Percentiles rank a stretch among this genome's conserved stretches.
These are phyloP conservation scores for Nymphalis c-album DNA, from an alignment of 2,888 invertebrate species.

Conservation along the genomic window DNA sequence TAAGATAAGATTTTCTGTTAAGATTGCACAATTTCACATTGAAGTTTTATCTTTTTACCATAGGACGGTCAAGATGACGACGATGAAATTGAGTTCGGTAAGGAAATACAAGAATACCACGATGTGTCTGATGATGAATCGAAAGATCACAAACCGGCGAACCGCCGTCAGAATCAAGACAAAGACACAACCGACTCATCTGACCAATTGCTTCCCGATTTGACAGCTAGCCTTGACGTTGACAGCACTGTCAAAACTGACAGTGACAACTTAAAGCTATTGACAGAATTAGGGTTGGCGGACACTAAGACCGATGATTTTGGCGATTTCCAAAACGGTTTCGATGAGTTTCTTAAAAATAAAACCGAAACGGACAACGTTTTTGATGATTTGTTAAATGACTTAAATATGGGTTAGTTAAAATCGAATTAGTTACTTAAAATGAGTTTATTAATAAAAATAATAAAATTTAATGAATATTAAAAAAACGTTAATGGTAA, in stretches of 20 bases:
- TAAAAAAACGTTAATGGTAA: no score
- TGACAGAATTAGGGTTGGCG: conserved; percentile 81
- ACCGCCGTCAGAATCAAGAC: conserved; percentile 64
- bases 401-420: conserved; percentile 48
- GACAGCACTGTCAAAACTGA: conserved; percentile 33
- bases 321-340: conserved; percentile 74
- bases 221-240: conserved; percentile 48
- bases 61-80: conserved; percentile 79
- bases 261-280: conserved; percentile 61
- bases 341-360: conserved; percentile 55
- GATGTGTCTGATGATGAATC: conserved; percentile 65
- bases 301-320: conserved; percentile 71
- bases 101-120: conserved; percentile 74
- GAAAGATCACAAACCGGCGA: conserved; percentile 66
- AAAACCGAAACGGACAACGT: conserved; percentile 61
- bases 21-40: no score
- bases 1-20: no score
- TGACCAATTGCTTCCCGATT: conserved; percentile 64
- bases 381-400: conserved; percentile 69
- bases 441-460: no score
- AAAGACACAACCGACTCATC: conserved; percentile 61
- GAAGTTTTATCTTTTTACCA: neutral
- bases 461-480: no score
- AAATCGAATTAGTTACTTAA: no score
- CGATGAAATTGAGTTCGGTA: conserved; percentile 78